Conservation (phyloP, 2,113 vertebrate genomes). For the Lepus europaeus region DNA sequence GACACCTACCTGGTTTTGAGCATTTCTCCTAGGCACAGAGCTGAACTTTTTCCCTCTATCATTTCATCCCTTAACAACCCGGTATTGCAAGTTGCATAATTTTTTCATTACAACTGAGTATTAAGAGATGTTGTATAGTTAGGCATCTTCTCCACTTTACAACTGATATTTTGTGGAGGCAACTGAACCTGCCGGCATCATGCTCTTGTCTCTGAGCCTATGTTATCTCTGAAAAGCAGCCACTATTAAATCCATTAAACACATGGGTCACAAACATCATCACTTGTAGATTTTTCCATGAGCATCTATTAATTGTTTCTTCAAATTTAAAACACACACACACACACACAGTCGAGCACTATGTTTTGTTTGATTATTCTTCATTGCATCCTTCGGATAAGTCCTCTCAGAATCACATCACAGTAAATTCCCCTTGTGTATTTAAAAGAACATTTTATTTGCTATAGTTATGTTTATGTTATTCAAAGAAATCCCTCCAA, state of each 20-base stretch:
- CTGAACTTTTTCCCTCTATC: not conserved
- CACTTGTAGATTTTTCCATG: not conserved
- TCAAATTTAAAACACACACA: not conserved
- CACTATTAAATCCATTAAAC: not conserved
- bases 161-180: not conserved
- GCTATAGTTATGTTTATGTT: slow-evolving; percentile 19
- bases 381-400: not conserved
- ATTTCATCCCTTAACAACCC: not conserved
- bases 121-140: not conserved
- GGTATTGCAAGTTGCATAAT: not conserved
- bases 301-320: not conserved
- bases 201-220: not conserved
- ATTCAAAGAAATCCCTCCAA: slow-evolving; percentile 68
- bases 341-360: not conserved
- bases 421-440: not conserved
- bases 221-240: not conserved
- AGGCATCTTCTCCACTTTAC: not conserved
- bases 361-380: slow-evolving; percentile 42
- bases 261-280: not conserved
- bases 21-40: not conserved
- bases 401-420: slow-evolving; percentile 3
- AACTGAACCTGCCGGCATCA: not conserved
- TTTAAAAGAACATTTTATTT: slow-evolving; percentile 43
- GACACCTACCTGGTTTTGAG: not conserved
- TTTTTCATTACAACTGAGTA: not conserved